phyloP scores from a whole-genome alignment of 64 coral and sea anemone genomes.

The Catalaphyllia jardinei region DNA sequence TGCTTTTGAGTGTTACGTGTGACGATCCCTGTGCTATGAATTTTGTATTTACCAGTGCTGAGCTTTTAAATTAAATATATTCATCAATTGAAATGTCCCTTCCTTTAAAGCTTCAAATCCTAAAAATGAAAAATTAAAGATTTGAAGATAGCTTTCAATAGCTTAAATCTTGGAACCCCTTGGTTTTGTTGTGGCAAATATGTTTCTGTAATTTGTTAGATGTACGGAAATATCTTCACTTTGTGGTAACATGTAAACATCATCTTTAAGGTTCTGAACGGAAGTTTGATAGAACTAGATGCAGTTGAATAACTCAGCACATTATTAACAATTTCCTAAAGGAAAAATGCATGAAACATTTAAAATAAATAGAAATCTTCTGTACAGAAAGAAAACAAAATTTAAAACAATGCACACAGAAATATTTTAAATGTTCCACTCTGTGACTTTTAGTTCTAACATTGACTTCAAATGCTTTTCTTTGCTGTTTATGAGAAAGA shows the following conservation, averaged over 20 bases:
- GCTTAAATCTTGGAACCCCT: neutral
- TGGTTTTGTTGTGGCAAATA: slow-evolving; percentile 16
- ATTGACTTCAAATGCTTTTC: neutral
- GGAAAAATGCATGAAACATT: neutral
- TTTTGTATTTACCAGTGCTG: slow-evolving; percentile 23
- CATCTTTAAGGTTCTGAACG: neutral
- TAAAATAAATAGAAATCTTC: neutral
- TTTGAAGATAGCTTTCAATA: slow-evolving; percentile 16
- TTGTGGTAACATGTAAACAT: neutral
- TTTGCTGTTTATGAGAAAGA: neutral
- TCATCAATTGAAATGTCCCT: slow-evolving; percentile 36
- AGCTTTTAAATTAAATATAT: slow-evolving; percentile 47
- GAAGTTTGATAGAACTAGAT: neutral
- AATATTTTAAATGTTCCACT: neutral
- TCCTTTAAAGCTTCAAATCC: slow-evolving; percentile 19
- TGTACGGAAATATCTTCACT: neutral
- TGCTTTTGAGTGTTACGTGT: slow-evolving; percentile 7
- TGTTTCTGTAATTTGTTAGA: neutral
- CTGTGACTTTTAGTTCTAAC: neutral
- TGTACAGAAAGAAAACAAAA: neutral
- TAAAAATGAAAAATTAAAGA: slow-evolving; percentile 20
- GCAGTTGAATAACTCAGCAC: neutral
- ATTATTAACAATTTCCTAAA: neutral
- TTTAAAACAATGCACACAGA: neutral
- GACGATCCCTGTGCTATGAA: neutral